A percentile compares a stretch with the other conserved stretches of the same genome.
These are phyloP conservation scores for Probaryconus sp. DNA, from an alignment of 1,140 invertebrate species.

Conservation along the genomic window DNA sequence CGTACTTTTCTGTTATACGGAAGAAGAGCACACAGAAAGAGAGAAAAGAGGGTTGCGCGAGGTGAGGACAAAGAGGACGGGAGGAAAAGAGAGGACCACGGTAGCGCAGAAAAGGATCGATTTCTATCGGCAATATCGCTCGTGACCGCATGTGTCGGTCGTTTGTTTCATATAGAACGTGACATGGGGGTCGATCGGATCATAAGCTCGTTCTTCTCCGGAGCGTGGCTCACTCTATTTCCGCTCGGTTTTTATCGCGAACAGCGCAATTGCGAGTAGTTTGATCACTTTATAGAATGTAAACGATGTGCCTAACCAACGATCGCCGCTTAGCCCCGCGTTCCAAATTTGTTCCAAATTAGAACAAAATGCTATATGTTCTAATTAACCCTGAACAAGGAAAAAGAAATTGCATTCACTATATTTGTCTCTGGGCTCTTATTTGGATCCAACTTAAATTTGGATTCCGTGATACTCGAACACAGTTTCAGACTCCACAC, in stretches of 20 bases:
- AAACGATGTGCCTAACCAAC: constrained; percentile 46
- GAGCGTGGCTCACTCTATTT: constrained; percentile 56
- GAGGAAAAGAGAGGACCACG: constrained; percentile 14
- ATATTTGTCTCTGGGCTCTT: no score
- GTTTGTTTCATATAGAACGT: constrained; percentile 59
- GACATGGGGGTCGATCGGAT: constrained; percentile 54
- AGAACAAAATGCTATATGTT: no score
- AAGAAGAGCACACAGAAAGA: constrained; percentile 15
- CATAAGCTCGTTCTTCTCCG: constrained; percentile 42
- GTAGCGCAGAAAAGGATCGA: constrained; percentile 41
- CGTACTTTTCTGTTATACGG: constrained; percentile 45
- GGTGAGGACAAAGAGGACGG: no score
- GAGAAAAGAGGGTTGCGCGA: constrained; percentile 11
- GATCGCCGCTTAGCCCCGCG: constrained; percentile 1
- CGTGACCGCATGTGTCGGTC: constrained; percentile 56
- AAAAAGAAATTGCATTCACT: no score
- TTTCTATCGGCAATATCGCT: constrained; percentile 55
- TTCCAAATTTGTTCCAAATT: no score
- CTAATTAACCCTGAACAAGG: no score
- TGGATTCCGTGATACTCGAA: no score
- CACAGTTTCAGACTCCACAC: no score
- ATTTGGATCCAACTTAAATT: no score
- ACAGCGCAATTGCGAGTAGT: constrained; percentile 34
- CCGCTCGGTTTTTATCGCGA: constrained; percentile 49
- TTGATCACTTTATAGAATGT: constrained; percentile 55